Evolutionary conservation across 2,888 invertebrate genomes (phyloP).

Genomic region (Synanthedon tipuliformis): DNA sequence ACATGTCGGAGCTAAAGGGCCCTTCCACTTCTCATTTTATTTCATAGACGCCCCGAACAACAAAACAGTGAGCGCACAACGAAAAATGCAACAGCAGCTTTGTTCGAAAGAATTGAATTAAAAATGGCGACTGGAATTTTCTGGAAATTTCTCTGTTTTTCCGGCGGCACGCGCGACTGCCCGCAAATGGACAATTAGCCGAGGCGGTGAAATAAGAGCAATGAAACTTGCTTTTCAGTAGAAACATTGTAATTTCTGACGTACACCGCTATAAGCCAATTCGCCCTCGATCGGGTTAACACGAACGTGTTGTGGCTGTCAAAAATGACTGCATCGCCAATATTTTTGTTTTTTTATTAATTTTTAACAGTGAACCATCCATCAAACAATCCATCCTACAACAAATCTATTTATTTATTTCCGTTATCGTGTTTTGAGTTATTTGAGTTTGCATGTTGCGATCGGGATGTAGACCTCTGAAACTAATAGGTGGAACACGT

Average conservation of each 20-base stretch:
- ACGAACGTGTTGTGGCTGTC: background rate
- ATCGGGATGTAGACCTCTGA: too few relatives aligned
- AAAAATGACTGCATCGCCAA: too few relatives aligned
- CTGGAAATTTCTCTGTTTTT: conserved; percentile 51
- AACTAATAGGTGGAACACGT: too few relatives aligned
- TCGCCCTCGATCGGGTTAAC: background rate
- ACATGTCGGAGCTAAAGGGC: background rate
- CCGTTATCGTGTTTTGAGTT: too few relatives aligned
- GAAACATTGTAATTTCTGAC: conserved; percentile 18
- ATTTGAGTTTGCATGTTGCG: too few relatives aligned
- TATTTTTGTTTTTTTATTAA: too few relatives aligned
- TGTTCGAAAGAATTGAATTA: conserved; percentile 62
- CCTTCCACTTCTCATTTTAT: conserved; percentile 31
- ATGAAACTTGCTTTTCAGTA: conserved; percentile 26
- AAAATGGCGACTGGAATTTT: conserved; percentile 49
- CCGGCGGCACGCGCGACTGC: conserved; percentile 47
- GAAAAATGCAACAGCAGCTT: conserved; percentile 43
- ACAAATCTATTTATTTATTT: too few relatives aligned
- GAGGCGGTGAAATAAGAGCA: conserved; percentile 16
- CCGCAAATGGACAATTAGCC: conserved; percentile 65
- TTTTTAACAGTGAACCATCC: too few relatives aligned
- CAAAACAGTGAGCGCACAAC: conserved; percentile 20
- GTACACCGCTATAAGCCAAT: background rate
- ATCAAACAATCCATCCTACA: too few relatives aligned
- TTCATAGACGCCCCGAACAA: conserved; percentile 46